phyloP scores from a whole-genome alignment of 2,888 invertebrate genomes.

The Campopleginae sp. region DNA sequence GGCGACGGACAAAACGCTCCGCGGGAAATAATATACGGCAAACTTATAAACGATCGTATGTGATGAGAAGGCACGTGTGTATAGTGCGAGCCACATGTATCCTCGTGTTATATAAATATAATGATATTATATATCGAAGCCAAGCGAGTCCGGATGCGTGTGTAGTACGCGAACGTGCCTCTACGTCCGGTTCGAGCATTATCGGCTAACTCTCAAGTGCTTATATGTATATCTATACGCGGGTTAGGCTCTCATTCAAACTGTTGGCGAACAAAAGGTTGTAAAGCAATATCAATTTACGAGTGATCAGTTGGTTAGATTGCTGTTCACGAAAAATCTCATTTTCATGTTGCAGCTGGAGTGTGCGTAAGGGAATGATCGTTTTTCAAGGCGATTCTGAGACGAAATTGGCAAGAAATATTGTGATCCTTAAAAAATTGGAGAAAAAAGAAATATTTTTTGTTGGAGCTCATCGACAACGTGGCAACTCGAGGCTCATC shows the following conservation, averaged over 20 bases:
- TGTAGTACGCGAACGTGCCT: conserved; percentile 72
- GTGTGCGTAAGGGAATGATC: too few species aligned
- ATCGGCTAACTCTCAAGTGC: conserved; percentile 69
- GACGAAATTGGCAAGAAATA: too few species aligned
- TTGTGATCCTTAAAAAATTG: too few species aligned
- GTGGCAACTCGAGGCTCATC: too few species aligned
- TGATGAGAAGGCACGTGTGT: not conserved
- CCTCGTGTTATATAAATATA: conserved; percentile 60
- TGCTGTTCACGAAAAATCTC: not conserved
- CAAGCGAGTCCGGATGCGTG: conserved; percentile 70
- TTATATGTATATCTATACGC: not conserved
- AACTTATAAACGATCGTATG: conserved; percentile 20
- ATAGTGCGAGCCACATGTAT: not conserved
- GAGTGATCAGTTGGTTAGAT: not conserved
- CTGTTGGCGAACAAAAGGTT: conserved; percentile 26
- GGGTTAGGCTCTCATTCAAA: conserved; percentile 36
- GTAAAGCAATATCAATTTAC: not conserved
- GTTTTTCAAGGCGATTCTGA: too few species aligned
- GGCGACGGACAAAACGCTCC: conserved; percentile 23
- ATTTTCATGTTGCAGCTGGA: not conserved
- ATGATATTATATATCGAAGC: conserved; percentile 75
- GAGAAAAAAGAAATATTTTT: too few species aligned
- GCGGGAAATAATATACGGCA: conserved; percentile 44
- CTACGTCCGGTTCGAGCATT: conserved; percentile 73
- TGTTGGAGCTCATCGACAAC: too few species aligned